phyloP scores from a whole-genome alignment of 2,113 vertebrate genomes.

The Sarotherodon lohbergeri region DNA sequence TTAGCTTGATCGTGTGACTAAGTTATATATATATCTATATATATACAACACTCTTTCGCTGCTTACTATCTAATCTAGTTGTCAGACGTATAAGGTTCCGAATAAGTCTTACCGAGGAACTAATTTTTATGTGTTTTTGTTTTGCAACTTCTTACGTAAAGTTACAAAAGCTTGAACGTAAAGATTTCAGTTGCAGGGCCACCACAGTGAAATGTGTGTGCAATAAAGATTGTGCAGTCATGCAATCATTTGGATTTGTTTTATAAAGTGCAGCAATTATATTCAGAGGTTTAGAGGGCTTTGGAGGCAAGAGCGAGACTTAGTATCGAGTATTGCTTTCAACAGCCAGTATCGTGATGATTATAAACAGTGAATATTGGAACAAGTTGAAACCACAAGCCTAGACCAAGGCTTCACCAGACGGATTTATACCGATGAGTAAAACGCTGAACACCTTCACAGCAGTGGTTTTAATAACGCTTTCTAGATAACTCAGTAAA shows the following conservation, averaged over 20 bases:
- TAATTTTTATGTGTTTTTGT: neutral
- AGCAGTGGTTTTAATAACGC: neutral
- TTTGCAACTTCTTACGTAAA: neutral
- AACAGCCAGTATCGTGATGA: neutral
- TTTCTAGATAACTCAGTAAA: neutral
- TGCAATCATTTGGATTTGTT: neutral
- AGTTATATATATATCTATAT: fast-evolving
- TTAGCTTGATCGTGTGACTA: neutral
- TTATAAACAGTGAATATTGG: neutral
- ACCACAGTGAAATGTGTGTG: neutral
- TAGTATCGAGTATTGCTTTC: neutral
- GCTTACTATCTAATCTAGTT: neutral
- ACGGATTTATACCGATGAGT: neutral
- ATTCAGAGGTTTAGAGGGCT: neutral
- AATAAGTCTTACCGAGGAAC: neutral
- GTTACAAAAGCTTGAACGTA: neutral
- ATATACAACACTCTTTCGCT: neutral
- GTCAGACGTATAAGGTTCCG: fast-evolving
- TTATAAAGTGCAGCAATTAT: neutral
- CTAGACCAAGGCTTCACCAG: neutral
- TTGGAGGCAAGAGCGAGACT: neutral
- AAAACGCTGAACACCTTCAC: neutral
- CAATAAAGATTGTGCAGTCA: neutral
- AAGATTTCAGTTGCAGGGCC: neutral
- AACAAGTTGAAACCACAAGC: conserved; percentile 1